These are phyloP conservation scores for Cassiopea xamachana DNA, from an alignment of 30 jellyfish, hydroid and myxozoan genomes.

Conservation along the genomic window DNA sequence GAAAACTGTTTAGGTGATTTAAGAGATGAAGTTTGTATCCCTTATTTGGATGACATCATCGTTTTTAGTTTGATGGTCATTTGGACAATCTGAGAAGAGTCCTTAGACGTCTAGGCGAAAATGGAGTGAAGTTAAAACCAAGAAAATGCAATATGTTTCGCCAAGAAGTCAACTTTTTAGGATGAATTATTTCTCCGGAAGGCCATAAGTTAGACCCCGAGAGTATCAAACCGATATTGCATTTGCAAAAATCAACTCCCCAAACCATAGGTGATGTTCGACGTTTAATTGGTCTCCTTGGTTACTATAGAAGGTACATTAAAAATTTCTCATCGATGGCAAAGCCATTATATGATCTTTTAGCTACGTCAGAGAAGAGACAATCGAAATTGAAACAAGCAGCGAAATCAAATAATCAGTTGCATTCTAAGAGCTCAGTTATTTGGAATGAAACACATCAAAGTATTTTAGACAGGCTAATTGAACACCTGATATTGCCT, in stretches of 20 bases:
- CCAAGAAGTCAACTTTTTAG: slow-evolving; percentile 52
- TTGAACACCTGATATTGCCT: too few species aligned
- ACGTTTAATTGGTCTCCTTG: slow-evolving; percentile 21
- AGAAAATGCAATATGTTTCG: slow-evolving; percentile 35
- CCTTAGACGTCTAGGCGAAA: neutral
- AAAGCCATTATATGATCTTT: slow-evolving; percentile 38
- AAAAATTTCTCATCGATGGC: slow-evolving; percentile 50
- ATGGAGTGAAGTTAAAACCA: slow-evolving; percentile 32
- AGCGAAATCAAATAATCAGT: neutral
- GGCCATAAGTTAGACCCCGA: slow-evolving; percentile 44
- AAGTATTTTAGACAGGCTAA: neutral
- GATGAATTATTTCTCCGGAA: slow-evolving; percentile 21
- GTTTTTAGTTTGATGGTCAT: slow-evolving; percentile 38
- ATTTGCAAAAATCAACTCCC: slow-evolving; percentile 29
- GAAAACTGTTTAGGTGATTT: slow-evolving; percentile 13
- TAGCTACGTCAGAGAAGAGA: neutral
- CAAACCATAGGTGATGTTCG: slow-evolving; percentile 62
- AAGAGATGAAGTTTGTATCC: slow-evolving; percentile 14
- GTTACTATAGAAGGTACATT: slow-evolving; percentile 49
- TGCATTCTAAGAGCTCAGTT: neutral
- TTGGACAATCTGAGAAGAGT: slow-evolving; percentile 44
- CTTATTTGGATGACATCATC: slow-evolving; percentile 54
- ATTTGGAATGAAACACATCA: slow-evolving; percentile 7
- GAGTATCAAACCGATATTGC: slow-evolving; percentile 33
- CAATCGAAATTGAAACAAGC: too few species aligned